Evolutionary conservation across 2,113 vertebrate species (phyloP), one percentile per base, ranked within the genome.

Genomic region (Melanocharis versteri): DNA sequence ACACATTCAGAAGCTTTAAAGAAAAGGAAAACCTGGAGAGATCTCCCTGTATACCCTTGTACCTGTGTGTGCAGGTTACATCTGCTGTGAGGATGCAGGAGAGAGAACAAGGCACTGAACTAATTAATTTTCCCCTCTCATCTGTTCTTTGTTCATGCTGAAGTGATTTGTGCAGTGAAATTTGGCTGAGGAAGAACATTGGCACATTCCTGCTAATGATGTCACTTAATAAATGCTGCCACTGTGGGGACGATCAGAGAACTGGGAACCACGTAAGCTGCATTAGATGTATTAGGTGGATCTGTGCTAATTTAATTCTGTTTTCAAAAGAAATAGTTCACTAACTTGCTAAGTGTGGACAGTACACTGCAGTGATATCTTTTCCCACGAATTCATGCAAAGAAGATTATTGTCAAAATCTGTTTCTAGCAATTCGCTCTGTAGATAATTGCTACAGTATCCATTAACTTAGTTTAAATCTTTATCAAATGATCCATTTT

Each of bases 401-500:
- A 78, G 65, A 66, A 51, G 64, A 64, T 82, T 80, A 91, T 90
- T 66, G 64, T 91, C 17, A 42, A 91, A 92, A 92, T 90, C 84
- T 87, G 60, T 70, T 95, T 94, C 79, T 84, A 83, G 70, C 75
- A 85, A 76, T 81, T 77, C 7, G 5, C 47, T 68, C 90, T 73
- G 51, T 39, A 75, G 90, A 78, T 92, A 96, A 95, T 94, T 87
- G 77, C 70, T 56, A 58, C 51, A 54, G 65, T 95, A 86, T 78
- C 85, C 85, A 77, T 94, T 95, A 92, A 87, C 58, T 94, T 81
- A 80, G 40, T 91, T 87, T 80, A 92, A 87, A 93, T 85, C 95
- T 90, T 70, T 87, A 95, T 93, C 53, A 95, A 93, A 89, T 94
- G 39, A 90, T 72, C 62, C 58, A 48, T 91, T 82, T 90, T 88